Conservation (phyloP, 2,888 invertebrate species). For the Troilus luridus region DNA sequence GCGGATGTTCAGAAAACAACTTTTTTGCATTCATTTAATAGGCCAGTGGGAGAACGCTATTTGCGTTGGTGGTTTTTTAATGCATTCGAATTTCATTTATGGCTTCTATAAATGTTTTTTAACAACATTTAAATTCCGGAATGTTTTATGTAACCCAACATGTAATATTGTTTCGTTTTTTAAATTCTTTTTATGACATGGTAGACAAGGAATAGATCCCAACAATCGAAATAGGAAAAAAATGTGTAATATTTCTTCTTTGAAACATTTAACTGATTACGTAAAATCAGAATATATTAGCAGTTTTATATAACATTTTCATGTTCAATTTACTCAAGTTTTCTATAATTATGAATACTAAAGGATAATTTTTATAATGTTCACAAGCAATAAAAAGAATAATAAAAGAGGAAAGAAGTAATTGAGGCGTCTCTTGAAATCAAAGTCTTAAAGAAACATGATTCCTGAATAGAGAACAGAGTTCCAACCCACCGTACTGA, state of each 20-base stretch:
- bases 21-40: slow-evolving; percentile 47
- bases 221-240: not conserved
- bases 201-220: not conserved
- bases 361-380: too few species aligned
- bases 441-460: not conserved
- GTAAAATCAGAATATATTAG: too few species aligned
- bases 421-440: not conserved
- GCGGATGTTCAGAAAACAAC: slow-evolving; percentile 34
- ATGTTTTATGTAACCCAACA: not conserved
- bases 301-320: too few species aligned
- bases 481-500: not conserved
- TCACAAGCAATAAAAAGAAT: not conserved
- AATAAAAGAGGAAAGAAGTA: too few species aligned
- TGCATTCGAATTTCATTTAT: slow-evolving; percentile 18
- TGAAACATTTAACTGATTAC: too few species aligned
- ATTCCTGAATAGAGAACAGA: not conserved
- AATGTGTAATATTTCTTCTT: not conserved
- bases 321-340: too few species aligned
- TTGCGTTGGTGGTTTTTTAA: slow-evolving; percentile 2
- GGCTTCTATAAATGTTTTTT: not conserved
- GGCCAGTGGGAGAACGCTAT: slow-evolving; percentile 8
- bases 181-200: not conserved
- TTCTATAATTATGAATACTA: too few species aligned
- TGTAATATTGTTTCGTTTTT: not conserved
- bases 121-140: not conserved